Evolutionary conservation across 35 echinoderm and acorn worm species (phyloP).

Genomic region (Amphiura filiformis): DNA sequence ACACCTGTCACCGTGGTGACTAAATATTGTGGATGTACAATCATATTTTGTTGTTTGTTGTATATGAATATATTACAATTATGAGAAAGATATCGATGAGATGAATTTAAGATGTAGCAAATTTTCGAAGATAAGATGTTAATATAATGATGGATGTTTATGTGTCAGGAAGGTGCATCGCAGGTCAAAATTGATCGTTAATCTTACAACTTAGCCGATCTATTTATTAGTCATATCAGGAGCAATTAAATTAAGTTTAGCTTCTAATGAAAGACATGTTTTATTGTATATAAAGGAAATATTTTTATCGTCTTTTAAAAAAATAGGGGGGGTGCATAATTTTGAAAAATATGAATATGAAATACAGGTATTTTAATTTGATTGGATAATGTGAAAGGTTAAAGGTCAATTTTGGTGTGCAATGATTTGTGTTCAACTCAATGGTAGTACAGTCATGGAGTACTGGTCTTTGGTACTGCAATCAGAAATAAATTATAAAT

Average conservation of each 20-base stretch:
- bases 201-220: neutral
- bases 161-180: neutral
- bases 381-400: neutral
- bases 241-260: neutral
- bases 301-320: neutral
- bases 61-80: neutral
- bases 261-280: neutral
- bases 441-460: neutral
- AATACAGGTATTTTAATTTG: neutral
- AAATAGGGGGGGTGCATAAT: too few relatives aligned
- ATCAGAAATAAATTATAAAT: slow-evolving; percentile 10
- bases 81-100: neutral
- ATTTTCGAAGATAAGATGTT: neutral
- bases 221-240: neutral
- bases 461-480: slow-evolving; percentile 2
- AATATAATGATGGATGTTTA: neutral
- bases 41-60: neutral
- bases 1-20: neutral
- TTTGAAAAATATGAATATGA: too few relatives aligned
- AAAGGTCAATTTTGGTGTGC: neutral
- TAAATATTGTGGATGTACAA: neutral
- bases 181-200: neutral
- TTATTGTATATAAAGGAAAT: slow-evolving; percentile 9
- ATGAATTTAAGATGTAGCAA: neutral
- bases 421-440: slow-evolving; percentile 1